Percentiles rank a stretch among this genome's conserved stretches.
These are phyloP conservation scores for Tapirus terrestris DNA, from an alignment of 2,113 vertebrate genomes.

Conservation along the genomic window DNA sequence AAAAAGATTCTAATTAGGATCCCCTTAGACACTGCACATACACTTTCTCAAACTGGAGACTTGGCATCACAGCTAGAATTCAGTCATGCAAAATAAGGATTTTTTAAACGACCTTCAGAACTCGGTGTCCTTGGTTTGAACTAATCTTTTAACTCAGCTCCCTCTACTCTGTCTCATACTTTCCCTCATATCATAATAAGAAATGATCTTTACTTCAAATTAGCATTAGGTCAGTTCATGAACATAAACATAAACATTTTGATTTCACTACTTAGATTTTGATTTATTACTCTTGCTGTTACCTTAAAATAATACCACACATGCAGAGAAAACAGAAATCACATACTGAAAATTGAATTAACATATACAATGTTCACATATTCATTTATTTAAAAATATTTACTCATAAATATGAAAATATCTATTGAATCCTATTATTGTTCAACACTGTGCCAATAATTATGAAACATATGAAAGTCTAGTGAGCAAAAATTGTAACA, in stretches of 20 bases:
- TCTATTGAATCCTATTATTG: not conserved
- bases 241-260: not conserved
- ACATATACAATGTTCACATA: not conserved
- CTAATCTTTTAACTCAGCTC: not conserved
- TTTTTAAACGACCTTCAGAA: not conserved
- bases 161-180: not conserved
- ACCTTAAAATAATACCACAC: not conserved
- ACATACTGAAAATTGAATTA: not conserved
- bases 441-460: not conserved
- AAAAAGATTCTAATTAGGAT: not conserved
- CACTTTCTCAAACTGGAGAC: not conserved
- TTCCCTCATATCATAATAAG: not conserved
- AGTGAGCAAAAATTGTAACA: not conserved
- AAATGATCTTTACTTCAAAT: not conserved
- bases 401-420: not conserved
- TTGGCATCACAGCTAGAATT: not conserved
- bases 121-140: not conserved
- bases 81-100: not conserved
- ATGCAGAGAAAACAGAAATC: not conserved
- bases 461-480: not conserved
- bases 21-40: not conserved
- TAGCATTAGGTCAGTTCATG: not conserved
- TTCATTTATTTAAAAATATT: not conserved
- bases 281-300: not conserved
- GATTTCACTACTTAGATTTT: not conserved